A percentile compares a stretch with the other conserved stretches of the same genome.
phyloP scores from a whole-genome alignment of 1,140 invertebrate species.

The Zaprionus vittiger region DNA sequence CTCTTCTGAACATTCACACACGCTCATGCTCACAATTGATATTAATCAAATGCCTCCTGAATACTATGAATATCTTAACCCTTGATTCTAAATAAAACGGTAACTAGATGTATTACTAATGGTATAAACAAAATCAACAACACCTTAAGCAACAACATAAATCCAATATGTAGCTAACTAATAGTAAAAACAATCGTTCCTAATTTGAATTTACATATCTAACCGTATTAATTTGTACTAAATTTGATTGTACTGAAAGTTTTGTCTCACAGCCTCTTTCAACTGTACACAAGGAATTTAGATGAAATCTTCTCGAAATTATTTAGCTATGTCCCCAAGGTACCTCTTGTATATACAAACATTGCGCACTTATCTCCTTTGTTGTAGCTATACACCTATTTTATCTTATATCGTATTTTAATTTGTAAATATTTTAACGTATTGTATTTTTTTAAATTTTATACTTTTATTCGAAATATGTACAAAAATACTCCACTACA shows the following conservation, averaged over 20 bases:
- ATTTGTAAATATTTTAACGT: slow-evolving; percentile 86
- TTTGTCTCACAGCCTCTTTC: slow-evolving; percentile 39
- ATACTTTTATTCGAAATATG: slow-evolving; percentile 74
- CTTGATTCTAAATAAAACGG: slow-evolving; percentile 69
- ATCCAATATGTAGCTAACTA: slow-evolving; percentile 78
- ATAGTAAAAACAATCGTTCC: slow-evolving; percentile 74
- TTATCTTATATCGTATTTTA: slow-evolving; percentile 82
- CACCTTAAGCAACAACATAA: slow-evolving; percentile 51
- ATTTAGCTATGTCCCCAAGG: slow-evolving; percentile 44
- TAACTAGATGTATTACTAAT: slow-evolving; percentile 75
- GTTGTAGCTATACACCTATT: slow-evolving; percentile 78
- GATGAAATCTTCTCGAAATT: slow-evolving; percentile 38
- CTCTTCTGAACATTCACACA: slow-evolving; percentile 84
- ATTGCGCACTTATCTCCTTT: slow-evolving; percentile 62
- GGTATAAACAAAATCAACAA: slow-evolving; percentile 59
- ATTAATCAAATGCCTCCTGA: slow-evolving; percentile 76
- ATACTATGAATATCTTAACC: slow-evolving; percentile 75
- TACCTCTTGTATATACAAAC: slow-evolving; percentile 57
- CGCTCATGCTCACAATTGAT: slow-evolving; percentile 84
- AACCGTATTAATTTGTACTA: slow-evolving; percentile 73
- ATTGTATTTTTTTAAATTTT: slow-evolving; percentile 74
- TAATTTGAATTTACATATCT: slow-evolving; percentile 68
- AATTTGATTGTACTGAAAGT: slow-evolving; percentile 42
- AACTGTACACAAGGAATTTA: slow-evolving; percentile 54
- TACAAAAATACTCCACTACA: slow-evolving; percentile 75